Conservation (phyloP, 2,888 invertebrate species). For the Scaptomyza flava region DNA sequence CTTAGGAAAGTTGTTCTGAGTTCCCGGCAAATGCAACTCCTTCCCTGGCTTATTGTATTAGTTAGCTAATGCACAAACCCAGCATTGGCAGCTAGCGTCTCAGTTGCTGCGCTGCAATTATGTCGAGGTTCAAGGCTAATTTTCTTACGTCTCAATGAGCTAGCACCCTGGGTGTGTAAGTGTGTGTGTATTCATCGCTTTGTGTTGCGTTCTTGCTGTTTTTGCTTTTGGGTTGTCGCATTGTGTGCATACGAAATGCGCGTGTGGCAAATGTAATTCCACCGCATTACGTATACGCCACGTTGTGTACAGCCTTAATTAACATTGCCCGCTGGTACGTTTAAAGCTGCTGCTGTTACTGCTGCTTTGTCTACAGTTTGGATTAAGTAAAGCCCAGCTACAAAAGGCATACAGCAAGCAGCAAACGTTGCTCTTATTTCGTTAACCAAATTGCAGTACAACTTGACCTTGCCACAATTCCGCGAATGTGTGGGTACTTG, state of each 20-base stretch:
- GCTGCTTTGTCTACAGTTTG: slow-evolving; percentile 27
- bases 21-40: neutral
- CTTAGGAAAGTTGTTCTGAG: neutral
- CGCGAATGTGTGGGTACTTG: slow-evolving; percentile 8
- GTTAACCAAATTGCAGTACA: slow-evolving; percentile 38
- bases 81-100: slow-evolving; percentile 25
- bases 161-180: slow-evolving; percentile 6
- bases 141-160: slow-evolving; percentile 63
- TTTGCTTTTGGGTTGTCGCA: slow-evolving; percentile 30
- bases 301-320: slow-evolving; percentile 63
- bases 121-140: slow-evolving; percentile 77
- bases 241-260: slow-evolving; percentile 61
- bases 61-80: slow-evolving; percentile 46
- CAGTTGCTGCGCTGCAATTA: slow-evolving; percentile 68
- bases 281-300: slow-evolving; percentile 74
- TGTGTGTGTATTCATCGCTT: slow-evolving; percentile 15
- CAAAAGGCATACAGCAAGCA: slow-evolving; percentile 10
- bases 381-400: slow-evolving; percentile 47
- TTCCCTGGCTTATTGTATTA: slow-evolving; percentile 16
- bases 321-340: slow-evolving; percentile 42
- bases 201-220: slow-evolving; percentile 39
- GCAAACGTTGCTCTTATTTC: slow-evolving; percentile 39
- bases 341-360: neutral
- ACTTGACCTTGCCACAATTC: slow-evolving; percentile 43
- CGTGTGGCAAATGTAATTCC: slow-evolving; percentile 69